Evolutionary conservation across 2,888 invertebrate species (phyloP).

Genomic region (Melipona bicolor): DNA sequence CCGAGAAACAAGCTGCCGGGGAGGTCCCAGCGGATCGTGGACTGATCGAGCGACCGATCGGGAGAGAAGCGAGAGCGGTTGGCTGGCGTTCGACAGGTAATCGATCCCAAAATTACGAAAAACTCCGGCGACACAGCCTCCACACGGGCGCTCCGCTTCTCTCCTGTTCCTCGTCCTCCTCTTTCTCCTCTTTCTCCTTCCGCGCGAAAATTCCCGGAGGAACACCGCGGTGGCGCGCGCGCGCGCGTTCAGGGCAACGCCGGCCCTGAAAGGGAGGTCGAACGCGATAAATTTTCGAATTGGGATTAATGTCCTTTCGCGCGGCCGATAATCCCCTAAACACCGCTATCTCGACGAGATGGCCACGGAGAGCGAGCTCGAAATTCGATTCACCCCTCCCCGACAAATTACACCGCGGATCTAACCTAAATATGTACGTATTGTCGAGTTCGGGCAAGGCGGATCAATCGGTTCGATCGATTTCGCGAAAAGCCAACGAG

Average conservation of each 20-base stretch:
- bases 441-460: background rate
- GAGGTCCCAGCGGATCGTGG: constrained; percentile 4
- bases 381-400: background rate
- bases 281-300: constrained; percentile 44
- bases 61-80: constrained; percentile 16
- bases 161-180: background rate
- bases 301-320: constrained; percentile 41
- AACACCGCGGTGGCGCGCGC: background rate
- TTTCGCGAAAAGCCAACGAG: background rate
- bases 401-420: constrained; percentile 27
- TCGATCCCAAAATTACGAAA: constrained; percentile 48
- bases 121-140: constrained; percentile 10
- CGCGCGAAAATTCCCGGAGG: background rate
- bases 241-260: constrained; percentile 8
- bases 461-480: background rate
- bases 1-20: constrained; percentile 5
- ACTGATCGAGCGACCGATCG: constrained; percentile 9
- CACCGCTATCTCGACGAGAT: constrained; percentile 31
- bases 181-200: background rate
- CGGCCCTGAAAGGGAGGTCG: background rate
- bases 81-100: constrained; percentile 37
- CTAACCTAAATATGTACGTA: background rate
- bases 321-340: constrained; percentile 44
- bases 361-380: constrained; percentile 9
- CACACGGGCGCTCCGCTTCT: constrained; percentile 9